These are phyloP conservation scores for Palloptera scutellata DNA, from an alignment of 2,888 invertebrate genomes.

Conservation along the genomic window DNA sequence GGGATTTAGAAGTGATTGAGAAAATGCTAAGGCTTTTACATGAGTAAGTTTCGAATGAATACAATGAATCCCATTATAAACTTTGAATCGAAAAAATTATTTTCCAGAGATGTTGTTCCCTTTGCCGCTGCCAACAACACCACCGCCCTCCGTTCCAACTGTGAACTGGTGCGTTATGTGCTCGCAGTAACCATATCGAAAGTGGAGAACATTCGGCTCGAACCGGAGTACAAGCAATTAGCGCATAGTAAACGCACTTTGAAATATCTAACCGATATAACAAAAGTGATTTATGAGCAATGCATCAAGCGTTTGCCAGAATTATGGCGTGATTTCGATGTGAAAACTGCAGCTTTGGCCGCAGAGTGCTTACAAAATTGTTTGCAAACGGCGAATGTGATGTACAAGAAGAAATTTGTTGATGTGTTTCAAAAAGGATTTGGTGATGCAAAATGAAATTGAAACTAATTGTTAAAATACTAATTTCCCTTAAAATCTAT, in stretches of 20 bases:
- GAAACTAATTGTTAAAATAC: not conserved
- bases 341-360: slow-evolving; percentile 65
- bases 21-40: slow-evolving; percentile 54
- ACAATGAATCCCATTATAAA: too few species aligned
- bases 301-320: slow-evolving; percentile 65
- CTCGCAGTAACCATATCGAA: slow-evolving; percentile 58
- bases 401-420: slow-evolving; percentile 55
- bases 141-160: slow-evolving; percentile 65
- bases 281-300: slow-evolving; percentile 60
- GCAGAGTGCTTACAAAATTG: slow-evolving; percentile 68
- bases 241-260: slow-evolving; percentile 55
- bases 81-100: too few species aligned
- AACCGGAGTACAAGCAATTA: slow-evolving; percentile 59
- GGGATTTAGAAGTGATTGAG: slow-evolving; percentile 57
- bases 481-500: not conserved
- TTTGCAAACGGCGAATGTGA: slow-evolving; percentile 52
- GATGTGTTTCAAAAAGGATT: slow-evolving; percentile 55
- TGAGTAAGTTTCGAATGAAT: slow-evolving; percentile 48
- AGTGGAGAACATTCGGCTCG: slow-evolving; percentile 52
- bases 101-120: slow-evolving; percentile 64
- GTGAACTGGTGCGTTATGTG: slow-evolving; percentile 68
- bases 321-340: slow-evolving; percentile 66
- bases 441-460: slow-evolving; percentile 40
- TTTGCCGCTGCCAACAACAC: slow-evolving; percentile 66
- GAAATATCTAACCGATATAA: slow-evolving; percentile 54